Evolutionary conservation across 2,797 vertebrate species (phyloP).

Genomic region (Phrynocephalus forsythii): DNA sequence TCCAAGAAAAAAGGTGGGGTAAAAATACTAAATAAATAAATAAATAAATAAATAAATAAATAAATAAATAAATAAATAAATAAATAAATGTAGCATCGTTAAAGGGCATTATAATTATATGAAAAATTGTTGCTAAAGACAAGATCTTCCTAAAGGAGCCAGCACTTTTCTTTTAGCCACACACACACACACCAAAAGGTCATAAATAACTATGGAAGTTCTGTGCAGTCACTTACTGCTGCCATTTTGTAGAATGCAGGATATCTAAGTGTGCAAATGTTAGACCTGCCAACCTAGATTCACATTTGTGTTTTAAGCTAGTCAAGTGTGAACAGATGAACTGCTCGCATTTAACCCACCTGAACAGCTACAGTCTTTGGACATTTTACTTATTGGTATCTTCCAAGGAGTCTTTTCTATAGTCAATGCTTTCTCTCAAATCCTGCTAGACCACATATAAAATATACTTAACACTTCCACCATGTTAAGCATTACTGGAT

Average conservation of each 20-base stretch:
- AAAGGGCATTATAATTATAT: not conserved
- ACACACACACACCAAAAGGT: not conserved
- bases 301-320: not conserved
- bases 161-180: not conserved
- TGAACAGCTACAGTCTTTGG: not conserved
- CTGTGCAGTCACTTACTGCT: slow-evolving; percentile 1
- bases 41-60: too few species aligned
- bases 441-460: not conserved
- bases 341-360: not conserved
- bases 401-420: not conserved
- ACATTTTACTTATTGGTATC: not conserved
- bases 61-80: too few species aligned
- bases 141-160: not conserved
- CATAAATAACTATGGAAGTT: not conserved
- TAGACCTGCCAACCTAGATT: not conserved
- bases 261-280: not conserved
- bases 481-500: not conserved
- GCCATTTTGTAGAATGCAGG: slow-evolving; percentile 27
- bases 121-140: not conserved
- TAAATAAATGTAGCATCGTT: too few species aligned
- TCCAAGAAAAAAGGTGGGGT: too few species aligned
- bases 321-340: not conserved
- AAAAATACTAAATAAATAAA: too few species aligned
- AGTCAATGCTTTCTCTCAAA: not conserved
- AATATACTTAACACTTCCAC: not conserved